Evolutionary conservation across 2,888 invertebrate genomes (phyloP).

Genomic region (Fragum fragum): DNA sequence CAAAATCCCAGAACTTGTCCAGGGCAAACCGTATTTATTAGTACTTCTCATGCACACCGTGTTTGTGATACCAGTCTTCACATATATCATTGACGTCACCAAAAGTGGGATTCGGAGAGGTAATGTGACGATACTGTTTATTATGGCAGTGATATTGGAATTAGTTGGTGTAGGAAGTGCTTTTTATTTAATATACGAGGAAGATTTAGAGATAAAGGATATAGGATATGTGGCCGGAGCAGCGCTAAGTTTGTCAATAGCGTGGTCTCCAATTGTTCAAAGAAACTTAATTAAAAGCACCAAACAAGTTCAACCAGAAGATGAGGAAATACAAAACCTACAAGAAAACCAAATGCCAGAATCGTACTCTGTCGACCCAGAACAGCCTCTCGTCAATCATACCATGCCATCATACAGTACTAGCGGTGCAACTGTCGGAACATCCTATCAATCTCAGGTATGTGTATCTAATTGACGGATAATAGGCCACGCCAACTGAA

Average conservation of each 20-base stretch:
- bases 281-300: conserved; percentile 41
- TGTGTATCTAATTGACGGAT: no score
- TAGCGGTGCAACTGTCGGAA: not conserved
- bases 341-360: not conserved
- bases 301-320: not conserved
- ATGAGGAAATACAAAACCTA: not conserved
- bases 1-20: conserved; percentile 65
- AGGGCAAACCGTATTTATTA: conserved; percentile 40
- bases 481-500: no score
- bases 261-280: conserved; percentile 73
- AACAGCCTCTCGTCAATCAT: not conserved
- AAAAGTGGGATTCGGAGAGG: not conserved
- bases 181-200: conserved; percentile 3
- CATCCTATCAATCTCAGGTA: not conserved
- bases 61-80: conserved; percentile 66
- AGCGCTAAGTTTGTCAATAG: conserved; percentile 68
- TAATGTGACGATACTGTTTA: conserved; percentile 35
- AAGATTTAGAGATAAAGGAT: not conserved
- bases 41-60: conserved; percentile 73
- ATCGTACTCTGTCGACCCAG: not conserved
- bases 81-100: conserved; percentile 13
- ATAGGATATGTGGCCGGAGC: conserved; percentile 69
- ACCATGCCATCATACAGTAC: not conserved
- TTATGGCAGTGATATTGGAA: conserved; percentile 53
- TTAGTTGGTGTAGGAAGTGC: conserved; percentile 54